Base-by-base conservation (phyloP, 2,888 invertebrate species). In the Catocala fraxini region DNA sequence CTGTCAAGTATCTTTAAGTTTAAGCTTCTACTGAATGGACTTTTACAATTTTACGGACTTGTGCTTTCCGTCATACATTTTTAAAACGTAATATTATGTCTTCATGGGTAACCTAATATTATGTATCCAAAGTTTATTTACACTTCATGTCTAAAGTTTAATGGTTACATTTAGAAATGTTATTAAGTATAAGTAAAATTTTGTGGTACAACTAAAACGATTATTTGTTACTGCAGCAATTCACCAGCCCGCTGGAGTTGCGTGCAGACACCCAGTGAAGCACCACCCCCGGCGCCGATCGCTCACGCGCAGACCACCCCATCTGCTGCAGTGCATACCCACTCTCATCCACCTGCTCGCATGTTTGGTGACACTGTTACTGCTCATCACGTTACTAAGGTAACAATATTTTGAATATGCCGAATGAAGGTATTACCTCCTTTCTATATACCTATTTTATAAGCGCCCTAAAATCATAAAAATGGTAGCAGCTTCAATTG, bases 301-400 rank as follows among this genome's bases (percentile, higher is more conserved):
- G 84, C 91, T 7, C 93, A 95, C 87, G 84, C 92, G 34, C 91
- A 91, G 68, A 76, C 85, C 43, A 85, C 80, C 35, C 85, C 91
- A 63, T 77, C 87, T 70, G 80, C 86, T 70, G 77, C 89, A 75
- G 89, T 91, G 68, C 89, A 92, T 81, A 74, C 89, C 63, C 92
- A 95, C 84, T 87, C 92, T 45, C 93, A 94, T 65, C 95, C 96
- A 52, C 95, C 96, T 13, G 92, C 96, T 5, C 95, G 97, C 83
- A 97, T 97, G 96, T 97, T 97, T 77, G 97, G 97, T 39, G 97
- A 97, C 79, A 97, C 96, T 2, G 92, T 94, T 63, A 94, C 93
- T 55, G 92, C 93, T 59, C 93, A 93, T 78, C 93, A 92, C 69
- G 89, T 93, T 15, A 87, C 86, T 59, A 93, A 93, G 89, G 93